These are phyloP conservation scores for Xylota sylvarum DNA, from an alignment of 2,888 invertebrate genomes.

Conservation along the genomic window DNA sequence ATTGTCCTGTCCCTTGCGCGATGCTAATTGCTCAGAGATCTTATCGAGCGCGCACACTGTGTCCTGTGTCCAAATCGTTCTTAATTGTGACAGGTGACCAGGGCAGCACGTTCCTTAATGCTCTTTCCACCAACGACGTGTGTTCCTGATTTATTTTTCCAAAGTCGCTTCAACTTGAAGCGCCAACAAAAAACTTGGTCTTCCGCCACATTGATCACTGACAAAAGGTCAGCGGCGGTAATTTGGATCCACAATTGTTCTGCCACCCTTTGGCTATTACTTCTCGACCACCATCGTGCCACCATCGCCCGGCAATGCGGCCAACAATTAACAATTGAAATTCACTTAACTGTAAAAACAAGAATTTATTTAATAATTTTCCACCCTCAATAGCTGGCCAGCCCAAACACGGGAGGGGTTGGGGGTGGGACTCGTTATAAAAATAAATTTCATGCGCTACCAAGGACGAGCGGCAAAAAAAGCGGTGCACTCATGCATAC, in stretches of 20 bases:
- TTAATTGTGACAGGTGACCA: conserved; percentile 77
- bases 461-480: conserved; percentile 47
- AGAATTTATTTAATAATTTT: conserved; percentile 77
- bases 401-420: background rate
- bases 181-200: conserved; percentile 48
- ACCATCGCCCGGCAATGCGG: conserved; percentile 53
- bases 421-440: conserved; percentile 58
- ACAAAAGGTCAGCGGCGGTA: conserved; percentile 72
- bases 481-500: conserved; percentile 79
- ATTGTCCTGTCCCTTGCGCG: conserved; percentile 60
- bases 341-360: conserved; percentile 77
- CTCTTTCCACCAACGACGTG: conserved; percentile 16
- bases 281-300: too few relatives aligned
- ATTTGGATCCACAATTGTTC: conserved; percentile 63
- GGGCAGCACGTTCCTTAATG: conserved; percentile 60
- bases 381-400: conserved; percentile 47
- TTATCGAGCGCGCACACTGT: conserved; percentile 48
- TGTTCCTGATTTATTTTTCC: conserved; percentile 70
- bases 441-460: conserved; percentile 73
- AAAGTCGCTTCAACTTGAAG: conserved; percentile 28
- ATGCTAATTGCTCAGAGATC: conserved; percentile 76
- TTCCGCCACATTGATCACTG: conserved; percentile 74
- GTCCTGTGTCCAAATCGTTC: conserved; percentile 42
- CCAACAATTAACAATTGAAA: conserved; percentile 77
- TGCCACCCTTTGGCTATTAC: conserved; percentile 34